These are phyloP conservation scores for Antheraea assamensis DNA, from an alignment of 2,888 invertebrate genomes.

Conservation along the genomic window DNA sequence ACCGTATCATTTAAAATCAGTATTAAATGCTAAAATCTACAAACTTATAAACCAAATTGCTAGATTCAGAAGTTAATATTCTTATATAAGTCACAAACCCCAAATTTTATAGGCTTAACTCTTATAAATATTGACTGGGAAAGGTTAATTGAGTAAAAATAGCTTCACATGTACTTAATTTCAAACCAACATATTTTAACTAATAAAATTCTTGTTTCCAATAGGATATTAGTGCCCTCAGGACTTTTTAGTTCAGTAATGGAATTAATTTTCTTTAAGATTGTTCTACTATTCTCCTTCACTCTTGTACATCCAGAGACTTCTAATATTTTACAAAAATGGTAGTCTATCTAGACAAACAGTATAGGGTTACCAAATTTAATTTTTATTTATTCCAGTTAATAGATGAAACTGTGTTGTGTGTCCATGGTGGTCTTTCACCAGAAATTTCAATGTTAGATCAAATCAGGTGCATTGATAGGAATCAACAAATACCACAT, in stretches of 20 bases:
- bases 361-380: too few relatives aligned
- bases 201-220: background rate
- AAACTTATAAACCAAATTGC: background rate
- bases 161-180: background rate
- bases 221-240: background rate
- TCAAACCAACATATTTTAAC: background rate
- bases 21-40: too few relatives aligned
- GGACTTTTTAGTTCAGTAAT: background rate
- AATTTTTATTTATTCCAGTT: constrained; percentile 83
- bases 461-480: constrained; percentile 96
- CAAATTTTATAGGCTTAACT: background rate
- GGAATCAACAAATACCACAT: constrained; percentile 99
- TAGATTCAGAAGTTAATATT: background rate
- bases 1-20: too few relatives aligned
- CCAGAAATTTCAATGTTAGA: constrained; percentile 98
- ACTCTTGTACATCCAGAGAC: background rate
- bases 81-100: background rate
- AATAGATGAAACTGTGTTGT: constrained; percentile 98
- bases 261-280: background rate
- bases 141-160: too few relatives aligned
- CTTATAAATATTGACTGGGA: too few relatives aligned
- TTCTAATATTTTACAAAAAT: background rate
- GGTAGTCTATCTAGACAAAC: too few relatives aligned
- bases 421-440: constrained; percentile 98
- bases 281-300: background rate